Conservation (phyloP, 2,797 vertebrate genomes). For the Denticeps clupeoides region DNA sequence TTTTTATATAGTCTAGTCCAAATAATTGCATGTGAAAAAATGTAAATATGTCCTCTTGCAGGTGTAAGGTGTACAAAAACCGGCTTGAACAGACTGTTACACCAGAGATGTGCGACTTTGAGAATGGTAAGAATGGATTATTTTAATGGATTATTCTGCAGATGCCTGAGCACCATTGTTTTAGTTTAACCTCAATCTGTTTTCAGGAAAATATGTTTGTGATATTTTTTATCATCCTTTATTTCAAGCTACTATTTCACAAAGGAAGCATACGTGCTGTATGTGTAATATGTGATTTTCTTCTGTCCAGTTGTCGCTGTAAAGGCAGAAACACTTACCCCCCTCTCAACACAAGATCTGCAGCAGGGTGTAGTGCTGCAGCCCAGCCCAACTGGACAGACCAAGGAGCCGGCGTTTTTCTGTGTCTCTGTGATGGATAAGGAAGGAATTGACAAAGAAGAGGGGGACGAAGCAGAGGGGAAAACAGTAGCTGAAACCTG, state of each 20-base stretch:
- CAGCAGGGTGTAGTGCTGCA: slow-evolving; percentile 53
- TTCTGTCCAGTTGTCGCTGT: slow-evolving; percentile 53
- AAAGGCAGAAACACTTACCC: slow-evolving; percentile 50
- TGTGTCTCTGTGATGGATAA: slow-evolving; percentile 20
- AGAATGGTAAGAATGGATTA: slow-evolving; percentile 58
- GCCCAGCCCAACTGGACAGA: slow-evolving; percentile 33
- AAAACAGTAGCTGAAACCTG: slow-evolving; percentile 8
- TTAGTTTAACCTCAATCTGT: neutral
- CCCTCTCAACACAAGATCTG: slow-evolving; percentile 36
- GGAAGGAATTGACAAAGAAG: slow-evolving; percentile 15
- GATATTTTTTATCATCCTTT: too few relatives aligned
- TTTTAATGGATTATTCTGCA: too few relatives aligned
- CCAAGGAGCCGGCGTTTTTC: neutral
- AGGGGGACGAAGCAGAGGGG: slow-evolving; percentile 19
- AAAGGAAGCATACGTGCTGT: too few relatives aligned
- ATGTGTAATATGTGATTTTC: neutral
- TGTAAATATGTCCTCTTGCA: too few relatives aligned
- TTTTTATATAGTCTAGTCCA: too few relatives aligned
- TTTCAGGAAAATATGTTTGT: too few relatives aligned
- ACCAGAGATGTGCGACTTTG: slow-evolving; percentile 60
- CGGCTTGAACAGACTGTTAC: slow-evolving; percentile 39
- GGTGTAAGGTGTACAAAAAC: neutral
- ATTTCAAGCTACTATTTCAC: too few relatives aligned
- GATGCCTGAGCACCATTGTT: too few relatives aligned
- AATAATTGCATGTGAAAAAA: too few relatives aligned